phyloP scores from a whole-genome alignment of 2,888 invertebrate species.

The Spodoptera picta region DNA sequence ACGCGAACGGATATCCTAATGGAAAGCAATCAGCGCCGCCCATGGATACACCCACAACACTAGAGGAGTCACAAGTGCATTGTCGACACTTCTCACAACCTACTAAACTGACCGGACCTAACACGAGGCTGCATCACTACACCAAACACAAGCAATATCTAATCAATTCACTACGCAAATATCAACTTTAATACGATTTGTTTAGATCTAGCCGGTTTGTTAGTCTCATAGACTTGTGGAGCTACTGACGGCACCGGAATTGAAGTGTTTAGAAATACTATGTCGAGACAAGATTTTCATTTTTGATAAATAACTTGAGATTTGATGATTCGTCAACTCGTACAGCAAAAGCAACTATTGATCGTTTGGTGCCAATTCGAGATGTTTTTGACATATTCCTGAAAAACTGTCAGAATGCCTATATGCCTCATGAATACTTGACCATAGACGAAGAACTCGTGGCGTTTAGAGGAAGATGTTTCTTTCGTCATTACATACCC shows the following conservation, averaged over 20 bases:
- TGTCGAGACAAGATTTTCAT: conserved; percentile 9
- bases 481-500: conserved; percentile 36
- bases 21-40: too few species aligned
- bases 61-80: too few species aligned
- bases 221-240: neutral
- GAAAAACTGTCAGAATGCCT: neutral
- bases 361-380: conserved; percentile 3
- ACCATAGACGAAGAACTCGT: conserved; percentile 29
- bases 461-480: conserved; percentile 39
- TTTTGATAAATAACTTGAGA: neutral
- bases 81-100: too few species aligned
- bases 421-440: neutral
- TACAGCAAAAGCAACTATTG: neutral
- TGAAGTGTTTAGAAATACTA: conserved; percentile 1
- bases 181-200: neutral
- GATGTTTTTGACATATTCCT: conserved; percentile 3
- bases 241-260: neutral
- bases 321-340: conserved; percentile 1
- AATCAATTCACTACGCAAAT: too few species aligned
- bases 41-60: too few species aligned
- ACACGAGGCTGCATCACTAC: too few species aligned
- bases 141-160: too few species aligned
- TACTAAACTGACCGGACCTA: too few species aligned
- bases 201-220: neutral
- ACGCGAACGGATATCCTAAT: too few species aligned